Conservation (phyloP, 2,888 invertebrate genomes). For the Brachycybe producta region DNA sequence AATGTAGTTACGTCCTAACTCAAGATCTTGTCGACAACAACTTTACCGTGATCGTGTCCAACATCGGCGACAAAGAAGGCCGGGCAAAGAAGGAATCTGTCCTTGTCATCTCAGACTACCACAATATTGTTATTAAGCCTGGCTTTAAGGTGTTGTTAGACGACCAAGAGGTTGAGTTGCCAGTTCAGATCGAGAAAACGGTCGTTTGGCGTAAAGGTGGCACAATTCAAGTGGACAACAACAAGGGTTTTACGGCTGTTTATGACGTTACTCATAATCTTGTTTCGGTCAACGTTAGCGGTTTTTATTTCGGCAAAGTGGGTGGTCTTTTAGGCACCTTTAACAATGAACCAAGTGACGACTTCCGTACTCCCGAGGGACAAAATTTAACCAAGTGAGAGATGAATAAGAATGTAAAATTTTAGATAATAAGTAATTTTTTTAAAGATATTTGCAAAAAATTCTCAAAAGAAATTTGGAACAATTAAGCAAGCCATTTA, state of each 20-base stretch:
- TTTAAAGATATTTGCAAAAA: no score
- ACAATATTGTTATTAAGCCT: constrained; percentile 48
- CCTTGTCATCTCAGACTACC: constrained; percentile 53
- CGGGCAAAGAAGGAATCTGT: constrained; percentile 52
- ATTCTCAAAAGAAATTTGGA: no score
- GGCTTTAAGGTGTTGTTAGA: constrained; percentile 45
- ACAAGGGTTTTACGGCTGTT: constrained; percentile 44
- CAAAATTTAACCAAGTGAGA: constrained; percentile 3
- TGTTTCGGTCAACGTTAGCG: constrained; percentile 7
- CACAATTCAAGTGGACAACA: constrained; percentile 8
- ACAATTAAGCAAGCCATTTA: no score
- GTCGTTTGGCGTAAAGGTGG: constrained; percentile 24
- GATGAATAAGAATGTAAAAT: no score
- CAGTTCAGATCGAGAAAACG: constrained; percentile 30
- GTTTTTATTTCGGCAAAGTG: constrained; percentile 14
- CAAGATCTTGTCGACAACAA: constrained; percentile 74
- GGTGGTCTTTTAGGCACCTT: constrained; percentile 16
- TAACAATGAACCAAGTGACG: constrained; percentile 16
- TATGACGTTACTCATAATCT: constrained; percentile 46
- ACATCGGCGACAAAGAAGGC: constrained; percentile 39
- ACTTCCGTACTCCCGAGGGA: constrained; percentile 3
- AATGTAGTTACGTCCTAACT: constrained; percentile 69
- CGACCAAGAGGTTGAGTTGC: constrained; percentile 35
- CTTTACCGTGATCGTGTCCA: constrained; percentile 64
- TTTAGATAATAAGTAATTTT: no score